Evolutionary conservation across 2,888 invertebrate species (phyloP), one percentile per base, ranked within the genome.

Genomic region (Leptopilina myrica): DNA sequence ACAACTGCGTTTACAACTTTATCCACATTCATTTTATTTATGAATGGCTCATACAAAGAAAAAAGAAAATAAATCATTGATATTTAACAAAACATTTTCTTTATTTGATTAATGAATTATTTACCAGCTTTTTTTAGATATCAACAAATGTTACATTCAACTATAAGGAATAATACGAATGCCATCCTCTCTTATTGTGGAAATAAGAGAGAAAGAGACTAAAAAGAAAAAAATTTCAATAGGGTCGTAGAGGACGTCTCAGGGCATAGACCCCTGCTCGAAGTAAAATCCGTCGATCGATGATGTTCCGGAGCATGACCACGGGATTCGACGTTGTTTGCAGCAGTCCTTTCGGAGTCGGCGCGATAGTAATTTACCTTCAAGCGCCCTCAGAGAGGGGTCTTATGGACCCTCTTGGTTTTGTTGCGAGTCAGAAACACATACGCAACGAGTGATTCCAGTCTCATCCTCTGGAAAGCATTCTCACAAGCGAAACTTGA

Each of bases 291-390:
- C 15, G 20, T 67, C 84, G 87, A 86, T 86, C 86, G 83, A 86
- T 86, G 84, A 40, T 81, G 79, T 82, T 81, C 84, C 64, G 5
- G 20, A 64, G 75, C 66, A 79, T 65, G 65, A 75, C 73, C 66
- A 76, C n/a, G 15, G 62, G 62, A 62, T 62, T 62, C 62, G 62
- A 62, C 62, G 62, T 76, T 76, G 81, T 82, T 83, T 78, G 81
- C 81, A 81, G 82, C 81, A 81, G 82, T 82, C 79, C 86, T 85
- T 81, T 84, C 82, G 79, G 85, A 82, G 86, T 86, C 86, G 86
- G 87, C 86, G 86, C 86, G 81, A 82, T 83, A 77, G 7, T 15
- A 64, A 62, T 77, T 84, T n/a, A 77, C 85, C 78, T 83, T 83
- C 77, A 80, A 84, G 86, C 87, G 87, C 85, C 83, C 84, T 83